Evolutionary conservation across 1,140 invertebrate species (phyloP).

Genomic region (Agraylea sexmaculata): DNA sequence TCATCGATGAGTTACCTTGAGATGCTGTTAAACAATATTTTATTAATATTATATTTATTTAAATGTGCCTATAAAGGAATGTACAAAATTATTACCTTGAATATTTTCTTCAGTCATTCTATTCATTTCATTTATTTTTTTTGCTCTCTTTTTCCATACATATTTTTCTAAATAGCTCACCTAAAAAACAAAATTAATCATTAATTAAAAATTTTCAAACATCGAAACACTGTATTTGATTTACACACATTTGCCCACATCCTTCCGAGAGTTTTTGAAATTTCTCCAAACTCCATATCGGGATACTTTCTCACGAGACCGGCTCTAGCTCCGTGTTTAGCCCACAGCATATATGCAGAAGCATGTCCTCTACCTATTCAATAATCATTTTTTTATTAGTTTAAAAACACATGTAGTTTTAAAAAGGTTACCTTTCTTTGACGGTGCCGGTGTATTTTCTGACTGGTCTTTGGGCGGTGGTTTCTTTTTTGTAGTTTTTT

Average conservation of each 20-base stretch:
- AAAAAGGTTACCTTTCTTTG: neutral
- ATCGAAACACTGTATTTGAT: neutral
- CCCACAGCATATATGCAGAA: slow-evolving; percentile 85
- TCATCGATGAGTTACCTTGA: neutral
- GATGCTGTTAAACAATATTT: too few relatives aligned
- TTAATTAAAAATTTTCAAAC: neutral
- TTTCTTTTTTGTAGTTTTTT: slow-evolving; percentile 65
- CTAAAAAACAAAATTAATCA: slow-evolving; percentile 20
- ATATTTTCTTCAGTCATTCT: too few relatives aligned
- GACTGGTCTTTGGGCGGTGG: slow-evolving; percentile 47
- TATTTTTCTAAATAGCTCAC: slow-evolving; percentile 40
- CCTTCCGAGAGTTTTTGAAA: slow-evolving; percentile 70
- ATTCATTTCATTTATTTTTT: too few relatives aligned
- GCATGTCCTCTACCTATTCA: slow-evolving; percentile 58
- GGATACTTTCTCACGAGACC: slow-evolving; percentile 59
- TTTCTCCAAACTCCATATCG: slow-evolving; percentile 68
- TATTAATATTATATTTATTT: slow-evolving; percentile 1
- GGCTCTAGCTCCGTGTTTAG: slow-evolving; percentile 65
- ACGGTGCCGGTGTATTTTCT: neutral
- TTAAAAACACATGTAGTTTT: neutral
- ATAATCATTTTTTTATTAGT: slow-evolving; percentile 6
- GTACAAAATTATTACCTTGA: too few relatives aligned
- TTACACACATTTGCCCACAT: slow-evolving; percentile 64
- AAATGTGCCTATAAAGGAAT: too few relatives aligned
- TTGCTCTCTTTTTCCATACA: slow-evolving; percentile 65